Percentiles rank a stretch among this genome's conserved stretches.
Evolutionary conservation across 2,113 vertebrate species (phyloP).

Genomic region (Lasiurus cinereus): DNA sequence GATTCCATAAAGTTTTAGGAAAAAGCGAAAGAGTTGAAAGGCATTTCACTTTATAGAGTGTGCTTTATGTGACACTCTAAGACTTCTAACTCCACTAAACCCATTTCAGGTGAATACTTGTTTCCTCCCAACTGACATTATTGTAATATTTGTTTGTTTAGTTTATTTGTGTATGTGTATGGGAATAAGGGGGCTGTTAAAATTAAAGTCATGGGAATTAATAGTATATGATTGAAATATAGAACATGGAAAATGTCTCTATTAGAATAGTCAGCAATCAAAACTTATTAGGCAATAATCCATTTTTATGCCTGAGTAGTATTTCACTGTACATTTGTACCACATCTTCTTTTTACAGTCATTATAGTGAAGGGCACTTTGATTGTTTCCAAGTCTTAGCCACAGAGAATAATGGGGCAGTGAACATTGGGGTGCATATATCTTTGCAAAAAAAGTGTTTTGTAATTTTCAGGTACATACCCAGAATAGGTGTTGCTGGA

Average conservation of each 20-base stretch:
- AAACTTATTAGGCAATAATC: constrained; percentile 28
- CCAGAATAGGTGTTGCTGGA: background rate
- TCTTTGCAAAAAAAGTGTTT: background rate
- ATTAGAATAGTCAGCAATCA: constrained; percentile 57
- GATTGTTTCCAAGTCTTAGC: background rate
- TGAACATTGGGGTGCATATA: background rate
- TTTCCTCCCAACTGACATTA: background rate
- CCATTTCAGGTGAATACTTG: no score
- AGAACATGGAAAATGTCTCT: constrained; percentile 45
- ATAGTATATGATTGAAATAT: background rate
- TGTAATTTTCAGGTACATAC: background rate
- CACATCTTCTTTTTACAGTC: background rate
- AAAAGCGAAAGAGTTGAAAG: background rate
- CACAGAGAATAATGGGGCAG: background rate
- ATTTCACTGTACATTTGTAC: no score
- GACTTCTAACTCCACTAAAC: background rate
- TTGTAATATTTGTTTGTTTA: background rate
- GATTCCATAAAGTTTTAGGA: constrained; percentile 11
- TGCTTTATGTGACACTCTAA: background rate
- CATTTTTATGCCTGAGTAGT: background rate
- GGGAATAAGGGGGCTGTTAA: background rate
- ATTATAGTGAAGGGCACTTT: background rate
- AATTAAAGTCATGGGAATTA: constrained; percentile 26
- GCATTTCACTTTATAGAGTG: background rate
- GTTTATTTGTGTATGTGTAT: background rate